Evolutionary conservation across 2,888 invertebrate genomes (phyloP), one percentile per base, ranked within the genome.

Genomic region (Cylloceria caligata): DNA sequence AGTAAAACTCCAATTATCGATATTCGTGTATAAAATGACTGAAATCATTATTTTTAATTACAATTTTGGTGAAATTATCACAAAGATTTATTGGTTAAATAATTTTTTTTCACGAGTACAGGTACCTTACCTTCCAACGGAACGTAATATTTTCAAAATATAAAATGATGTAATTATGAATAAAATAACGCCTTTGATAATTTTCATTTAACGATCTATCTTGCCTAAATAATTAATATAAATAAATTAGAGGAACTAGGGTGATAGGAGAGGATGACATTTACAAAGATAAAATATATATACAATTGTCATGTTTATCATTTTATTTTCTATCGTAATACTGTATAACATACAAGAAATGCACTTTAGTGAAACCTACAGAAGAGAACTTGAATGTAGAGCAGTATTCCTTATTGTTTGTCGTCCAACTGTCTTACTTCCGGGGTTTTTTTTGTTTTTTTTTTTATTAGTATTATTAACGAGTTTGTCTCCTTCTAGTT

Each of bases 271-370:
- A n/a, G 39, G 24, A n/a, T 21, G 11, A 45, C n/a, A 16, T 45
- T 11, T 42, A 68, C 45, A 68, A 60, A 24, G 57, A 74, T 27
- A 79, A 55, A 7, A 83, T 42, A 81, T 78, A 67, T 74, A 55
- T 88, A 89, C 88, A 88, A 90, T 91, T 89, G 89, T 87, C 90
- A 90, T 90, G 88, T 91, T 90, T 88, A 89, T 90, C 88, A 88
- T 89, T 91, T 92, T 92, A 93, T 92, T 91, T 93, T 93, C 95
- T 95, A 95, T 95, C 93, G 95, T 96, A 96, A 96, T 96, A 96
- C 96, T 96, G 96, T 96, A 96, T 96, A 96, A 96, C 96, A 96
- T 96, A 96, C 96, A 96, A 96, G 96, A 96, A 96, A 96, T 96
- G 96, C 96, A 96, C 96, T 96, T 96, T 95, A 95, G 95, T 95